Base-by-base conservation (phyloP, 1,140 invertebrate species). In the Asobara japonica region DNA sequence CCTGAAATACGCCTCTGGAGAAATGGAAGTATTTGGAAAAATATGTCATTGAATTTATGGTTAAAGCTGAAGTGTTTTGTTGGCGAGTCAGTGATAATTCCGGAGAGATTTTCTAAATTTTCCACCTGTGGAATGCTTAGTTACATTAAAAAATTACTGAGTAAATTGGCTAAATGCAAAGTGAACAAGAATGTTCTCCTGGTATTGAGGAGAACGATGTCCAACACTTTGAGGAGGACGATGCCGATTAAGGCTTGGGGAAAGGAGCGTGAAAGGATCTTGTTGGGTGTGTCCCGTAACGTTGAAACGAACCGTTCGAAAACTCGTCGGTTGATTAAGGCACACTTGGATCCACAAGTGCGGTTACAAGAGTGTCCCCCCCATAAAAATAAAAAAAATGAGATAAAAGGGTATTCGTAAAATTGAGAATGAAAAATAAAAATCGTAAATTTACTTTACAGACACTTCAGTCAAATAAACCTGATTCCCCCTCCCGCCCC, bases 181-280 rank as follows among this genome's bases (percentile, higher is more conserved):
- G 25, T 56, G 5, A 56, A 4, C 16, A 56, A 27, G 18, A 51
- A 20, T 51, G 18, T 25, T 51, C 22, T 10, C 16, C 18, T 18
- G 22, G 7, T 25, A 8, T 27, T 22, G 20, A 13, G 18, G 25
- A 56, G 41, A 16, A 18, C 18, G 51, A 56, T 56, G 51, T 13
- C 11, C 13, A 45, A 45, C 22, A 27, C 51, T 22, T 20, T 56
- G 22, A 56, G 22, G 51, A 56, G 51, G 51, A 56, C 22, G 51
- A 56, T 25, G 51, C 51, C 51, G 51, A 27, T 56, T 56, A 56
- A 56, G 51, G 51, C 68, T 73, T 77, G 72, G 64, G 25, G 74
- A 78, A 79, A 79, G 75, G 78, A 80, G 77, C 77, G 79, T 76
- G 77, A 77, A 77, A 80, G 78, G 77, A 75, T 77, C 73, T 71